Percentiles rank a stretch among this genome's conserved stretches.
Evolutionary conservation across 2,113 vertebrate genomes (phyloP).

Genomic region (Physeter macrocephalus): DNA sequence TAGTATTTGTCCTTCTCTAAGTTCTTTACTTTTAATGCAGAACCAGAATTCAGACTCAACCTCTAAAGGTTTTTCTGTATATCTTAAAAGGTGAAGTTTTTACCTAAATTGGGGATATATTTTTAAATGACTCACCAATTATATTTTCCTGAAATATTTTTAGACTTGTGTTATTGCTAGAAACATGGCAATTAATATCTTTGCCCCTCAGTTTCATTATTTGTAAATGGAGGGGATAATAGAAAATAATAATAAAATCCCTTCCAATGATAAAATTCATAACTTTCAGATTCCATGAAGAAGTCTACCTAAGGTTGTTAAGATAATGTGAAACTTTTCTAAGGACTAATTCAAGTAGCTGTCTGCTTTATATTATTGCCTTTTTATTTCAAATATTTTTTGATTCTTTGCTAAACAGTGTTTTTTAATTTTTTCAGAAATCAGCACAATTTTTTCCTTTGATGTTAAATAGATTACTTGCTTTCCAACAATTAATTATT

Average conservation of each 20-base stretch:
- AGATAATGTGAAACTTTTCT: conserved; percentile 9
- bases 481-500: conserved; percentile 41
- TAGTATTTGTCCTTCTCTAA: background rate
- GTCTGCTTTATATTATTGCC: conserved; percentile 25
- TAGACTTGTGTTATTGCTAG: background rate
- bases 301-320: background rate
- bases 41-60: background rate
- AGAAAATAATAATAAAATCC: background rate
- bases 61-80: background rate
- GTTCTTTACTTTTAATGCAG: background rate
- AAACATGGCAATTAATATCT: conserved; percentile 9
- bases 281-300: background rate
- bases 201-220: background rate
- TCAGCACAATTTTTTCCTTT: conserved; percentile 27
- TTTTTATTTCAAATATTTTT: conserved; percentile 41
- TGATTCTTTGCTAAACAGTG: conserved; percentile 22
- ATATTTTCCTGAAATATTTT: conserved; percentile 29
- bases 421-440: conserved; percentile 49
- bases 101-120: background rate
- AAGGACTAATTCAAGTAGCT: conserved; percentile 24
- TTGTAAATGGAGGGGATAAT: conserved; percentile 12
- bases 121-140: conserved; percentile 31
- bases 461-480: conserved; percentile 8
- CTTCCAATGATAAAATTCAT: conserved; percentile 25
- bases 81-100: background rate